Evolutionary conservation across 2,113 vertebrate species (phyloP).

Genomic region (Nettapus auritus): DNA sequence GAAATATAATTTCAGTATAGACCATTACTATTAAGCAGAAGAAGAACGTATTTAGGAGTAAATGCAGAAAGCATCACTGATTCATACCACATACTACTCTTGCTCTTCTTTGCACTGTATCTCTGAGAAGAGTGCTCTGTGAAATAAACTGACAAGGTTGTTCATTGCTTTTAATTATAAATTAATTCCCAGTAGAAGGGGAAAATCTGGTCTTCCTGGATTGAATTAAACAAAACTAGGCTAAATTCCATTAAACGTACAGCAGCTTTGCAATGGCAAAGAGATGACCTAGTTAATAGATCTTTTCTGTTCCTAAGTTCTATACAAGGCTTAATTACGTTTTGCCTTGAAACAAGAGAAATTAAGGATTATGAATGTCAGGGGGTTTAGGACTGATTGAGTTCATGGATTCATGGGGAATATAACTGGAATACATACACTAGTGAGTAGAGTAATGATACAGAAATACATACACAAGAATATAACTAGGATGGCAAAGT

Average conservation of each 20-base stretch:
- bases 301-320: conserved; percentile 40
- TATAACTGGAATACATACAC: background rate
- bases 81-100: background rate
- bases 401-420: background rate
- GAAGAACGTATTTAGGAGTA: background rate
- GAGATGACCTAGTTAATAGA: conserved; percentile 56
- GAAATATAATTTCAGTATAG: background rate
- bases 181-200: conserved; percentile 52
- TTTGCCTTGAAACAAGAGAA: conserved; percentile 51
- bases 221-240: conserved; percentile 55
- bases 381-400: conserved; percentile 19
- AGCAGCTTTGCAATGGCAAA: conserved; percentile 41
- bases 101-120: conserved; percentile 19
- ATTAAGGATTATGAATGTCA: conserved; percentile 26
- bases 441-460: background rate
- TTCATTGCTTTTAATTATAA: conserved; percentile 62
- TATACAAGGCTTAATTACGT: conserved; percentile 57
- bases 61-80: background rate
- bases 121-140: conserved; percentile 6
- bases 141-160: conserved; percentile 1
- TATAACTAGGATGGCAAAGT: background rate
- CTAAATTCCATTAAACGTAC: conserved; percentile 59
- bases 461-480: background rate
- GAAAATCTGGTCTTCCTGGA: conserved; percentile 36
- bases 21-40: background rate